Evolutionary conservation across 2,888 invertebrate species (phyloP).

Genomic region (Stramonita haemastoma): DNA sequence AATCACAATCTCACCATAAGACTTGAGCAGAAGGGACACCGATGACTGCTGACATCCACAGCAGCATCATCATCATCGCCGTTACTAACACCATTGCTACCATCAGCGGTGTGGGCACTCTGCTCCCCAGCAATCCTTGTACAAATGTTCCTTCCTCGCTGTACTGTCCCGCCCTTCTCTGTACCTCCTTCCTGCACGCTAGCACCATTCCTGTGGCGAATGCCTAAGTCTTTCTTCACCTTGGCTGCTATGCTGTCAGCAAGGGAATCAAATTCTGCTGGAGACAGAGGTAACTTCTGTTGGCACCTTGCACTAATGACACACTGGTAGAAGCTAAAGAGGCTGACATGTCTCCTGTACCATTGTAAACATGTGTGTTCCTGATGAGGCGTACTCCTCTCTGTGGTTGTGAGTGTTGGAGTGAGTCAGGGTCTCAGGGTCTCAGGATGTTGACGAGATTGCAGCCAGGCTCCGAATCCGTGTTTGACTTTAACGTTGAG

Average conservation of each 20-base stretch:
- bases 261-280: slow-evolving; percentile 45
- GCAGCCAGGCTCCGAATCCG: slow-evolving; percentile 31
- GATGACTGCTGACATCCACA: slow-evolving; percentile 45
- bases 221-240: slow-evolving; percentile 47
- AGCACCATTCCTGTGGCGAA: not conserved
- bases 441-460: slow-evolving; percentile 6
- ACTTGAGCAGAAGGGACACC: slow-evolving; percentile 32
- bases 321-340: slow-evolving; percentile 26
- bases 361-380: not conserved
- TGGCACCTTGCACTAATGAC: not conserved
- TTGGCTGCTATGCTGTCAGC: slow-evolving; percentile 46
- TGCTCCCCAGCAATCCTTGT: slow-evolving; percentile 23
- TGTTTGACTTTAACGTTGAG: slow-evolving; percentile 26
- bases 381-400: not conserved
- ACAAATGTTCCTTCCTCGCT: slow-evolving; percentile 38
- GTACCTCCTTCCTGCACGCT: not conserved
- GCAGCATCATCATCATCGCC: not conserved
- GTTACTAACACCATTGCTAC: not conserved
- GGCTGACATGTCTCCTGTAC: not conserved
- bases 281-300: slow-evolving; percentile 33
- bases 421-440: not conserved
- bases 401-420: not conserved
- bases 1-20: slow-evolving; percentile 36
- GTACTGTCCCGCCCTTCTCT: not conserved
- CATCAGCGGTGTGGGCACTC: not conserved